Percentiles rank a stretch among this genome's conserved stretches.
phyloP scores from a whole-genome alignment of 1,140 invertebrate genomes.

The Physella acuta region DNA sequence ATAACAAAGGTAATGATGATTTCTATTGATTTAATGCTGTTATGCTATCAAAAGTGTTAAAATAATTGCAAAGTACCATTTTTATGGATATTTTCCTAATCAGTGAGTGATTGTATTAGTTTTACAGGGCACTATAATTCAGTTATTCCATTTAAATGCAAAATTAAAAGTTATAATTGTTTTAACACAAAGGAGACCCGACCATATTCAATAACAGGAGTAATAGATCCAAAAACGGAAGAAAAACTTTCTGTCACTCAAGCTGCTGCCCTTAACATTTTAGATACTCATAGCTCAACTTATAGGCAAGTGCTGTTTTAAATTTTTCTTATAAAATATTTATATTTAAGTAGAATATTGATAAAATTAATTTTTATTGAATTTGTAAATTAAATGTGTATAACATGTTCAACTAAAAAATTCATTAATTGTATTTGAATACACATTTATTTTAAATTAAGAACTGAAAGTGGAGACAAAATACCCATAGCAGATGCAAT shows the following conservation, averaged over 20 bases:
- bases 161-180: slow-evolving; percentile 4
- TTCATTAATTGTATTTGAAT: too few relatives aligned
- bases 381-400: too few relatives aligned
- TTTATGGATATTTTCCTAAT: too few relatives aligned
- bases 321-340: background rate
- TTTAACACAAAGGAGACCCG: slow-evolving; percentile 33
- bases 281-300: slow-evolving; percentile 36
- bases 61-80: too few relatives aligned
- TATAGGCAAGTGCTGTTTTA: slow-evolving; percentile 31
- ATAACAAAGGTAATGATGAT: slow-evolving; percentile 36
- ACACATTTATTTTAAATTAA: too few relatives aligned
- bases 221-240: slow-evolving; percentile 44
- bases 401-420: too few relatives aligned
- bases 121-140: background rate
- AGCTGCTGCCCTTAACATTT: slow-evolving; percentile 39
- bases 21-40: too few relatives aligned
- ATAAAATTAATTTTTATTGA: too few relatives aligned
- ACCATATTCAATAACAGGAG: slow-evolving; percentile 49
- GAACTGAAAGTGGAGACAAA: slow-evolving; percentile 41
- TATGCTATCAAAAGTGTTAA: too few relatives aligned
- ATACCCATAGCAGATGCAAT: slow-evolving; percentile 53
- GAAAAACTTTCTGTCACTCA: slow-evolving; percentile 38
- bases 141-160: too few relatives aligned
- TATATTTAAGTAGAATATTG: too few relatives aligned
- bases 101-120: background rate